Evolutionary conservation across 1,140 invertebrate species (phyloP).

Genomic region (Caenorhabditis brenneri): DNA sequence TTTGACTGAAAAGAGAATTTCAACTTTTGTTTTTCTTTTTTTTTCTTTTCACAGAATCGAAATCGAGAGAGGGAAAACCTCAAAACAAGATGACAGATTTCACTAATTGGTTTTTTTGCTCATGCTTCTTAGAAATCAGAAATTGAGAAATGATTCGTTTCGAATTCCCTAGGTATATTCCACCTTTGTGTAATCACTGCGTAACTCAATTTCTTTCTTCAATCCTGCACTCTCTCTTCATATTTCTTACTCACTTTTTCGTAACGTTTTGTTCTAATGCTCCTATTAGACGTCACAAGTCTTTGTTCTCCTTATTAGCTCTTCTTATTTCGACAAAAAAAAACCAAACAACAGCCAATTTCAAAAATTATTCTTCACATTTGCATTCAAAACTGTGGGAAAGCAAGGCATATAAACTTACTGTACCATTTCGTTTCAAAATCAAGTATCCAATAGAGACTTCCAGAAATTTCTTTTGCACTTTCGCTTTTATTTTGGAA

Average conservation of each 20-base stretch:
- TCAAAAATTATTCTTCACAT: background rate
- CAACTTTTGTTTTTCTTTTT: background rate
- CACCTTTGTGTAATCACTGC: background rate
- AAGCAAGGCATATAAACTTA: too few relatives aligned
- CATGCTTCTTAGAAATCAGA: background rate
- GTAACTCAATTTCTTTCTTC: background rate
- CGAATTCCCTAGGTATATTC: background rate
- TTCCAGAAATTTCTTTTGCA: too few relatives aligned
- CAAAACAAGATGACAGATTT: background rate
- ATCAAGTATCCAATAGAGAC: too few relatives aligned
- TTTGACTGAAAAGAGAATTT: background rate
- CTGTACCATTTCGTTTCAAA: too few relatives aligned
- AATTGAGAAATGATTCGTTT: background rate
- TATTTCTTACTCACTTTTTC: background rate
- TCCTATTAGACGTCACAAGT: background rate
- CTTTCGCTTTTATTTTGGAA: too few relatives aligned
- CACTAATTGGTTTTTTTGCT: background rate
- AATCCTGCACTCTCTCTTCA: background rate
- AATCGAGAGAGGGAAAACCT: background rate
- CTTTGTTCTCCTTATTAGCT: background rate
- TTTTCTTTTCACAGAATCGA: background rate
- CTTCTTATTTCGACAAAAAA: background rate
- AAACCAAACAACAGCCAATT: background rate
- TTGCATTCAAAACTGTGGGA: too few relatives aligned
- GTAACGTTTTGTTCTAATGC: background rate